phyloP scores from a whole-genome alignment of 2,797 vertebrate species.

The Falco biarmicus region DNA sequence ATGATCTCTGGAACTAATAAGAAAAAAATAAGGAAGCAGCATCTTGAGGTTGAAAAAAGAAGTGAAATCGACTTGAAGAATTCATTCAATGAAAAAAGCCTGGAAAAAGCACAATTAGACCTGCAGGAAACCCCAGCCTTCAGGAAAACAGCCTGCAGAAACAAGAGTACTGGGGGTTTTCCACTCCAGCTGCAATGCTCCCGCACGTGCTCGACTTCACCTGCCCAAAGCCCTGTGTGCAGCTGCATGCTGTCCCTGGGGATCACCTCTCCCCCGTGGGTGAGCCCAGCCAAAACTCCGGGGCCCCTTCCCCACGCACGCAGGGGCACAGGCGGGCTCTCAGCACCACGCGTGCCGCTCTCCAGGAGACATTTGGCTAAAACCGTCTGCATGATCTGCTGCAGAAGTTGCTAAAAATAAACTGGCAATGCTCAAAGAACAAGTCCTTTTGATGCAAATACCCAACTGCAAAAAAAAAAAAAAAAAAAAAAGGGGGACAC shows the following conservation, averaged over 20 bases:
- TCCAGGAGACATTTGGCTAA: slow-evolving; percentile 17
- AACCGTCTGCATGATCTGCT: slow-evolving; percentile 11
- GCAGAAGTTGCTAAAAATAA: slow-evolving; percentile 50
- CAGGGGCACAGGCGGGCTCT: not conserved
- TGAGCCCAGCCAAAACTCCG: rapidly evolving
- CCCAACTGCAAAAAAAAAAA: not conserved
- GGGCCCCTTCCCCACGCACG: not conserved
- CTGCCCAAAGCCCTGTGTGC: not conserved
- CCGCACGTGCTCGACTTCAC: rapidly evolving
- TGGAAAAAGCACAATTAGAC: not conserved
- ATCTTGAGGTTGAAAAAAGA: not conserved
- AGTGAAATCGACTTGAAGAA: rapidly evolving
- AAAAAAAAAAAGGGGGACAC: not conserved
- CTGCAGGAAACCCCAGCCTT: not conserved
- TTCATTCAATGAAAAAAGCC: rapidly evolving
- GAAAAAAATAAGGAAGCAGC: not conserved
- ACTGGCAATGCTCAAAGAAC: not conserved
- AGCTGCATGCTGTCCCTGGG: rapidly evolving
- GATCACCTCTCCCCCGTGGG: rapidly evolving
- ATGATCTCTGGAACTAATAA: not conserved
- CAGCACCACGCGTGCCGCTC: not conserved
- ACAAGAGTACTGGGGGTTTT: not conserved
- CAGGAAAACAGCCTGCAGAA: not conserved
- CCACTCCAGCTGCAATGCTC: rapidly evolving
- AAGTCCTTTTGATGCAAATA: not conserved